phyloP scores from a whole-genome alignment of 2,113 vertebrate genomes.

The Irena cyanogastra region DNA sequence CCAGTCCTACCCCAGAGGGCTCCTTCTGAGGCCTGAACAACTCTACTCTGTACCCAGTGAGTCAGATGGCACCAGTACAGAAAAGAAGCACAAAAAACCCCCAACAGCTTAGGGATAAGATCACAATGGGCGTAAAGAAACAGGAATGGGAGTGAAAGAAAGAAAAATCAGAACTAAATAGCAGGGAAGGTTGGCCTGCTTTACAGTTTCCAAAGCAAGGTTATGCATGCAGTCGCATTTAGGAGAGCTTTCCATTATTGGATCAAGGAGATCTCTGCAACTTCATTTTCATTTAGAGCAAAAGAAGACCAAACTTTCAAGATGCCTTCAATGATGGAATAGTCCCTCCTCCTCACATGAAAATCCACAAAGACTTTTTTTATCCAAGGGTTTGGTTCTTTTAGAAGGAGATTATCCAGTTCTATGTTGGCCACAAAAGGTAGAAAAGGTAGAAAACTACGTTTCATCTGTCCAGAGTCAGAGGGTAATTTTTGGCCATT shows the following conservation, averaged over 20 bases:
- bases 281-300: neutral
- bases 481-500: neutral
- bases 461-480: neutral
- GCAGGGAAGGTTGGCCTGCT: neutral
- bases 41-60: neutral
- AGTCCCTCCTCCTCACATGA: neutral
- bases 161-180: neutral
- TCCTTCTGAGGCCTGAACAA: constrained; percentile 4
- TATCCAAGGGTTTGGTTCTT: neutral
- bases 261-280: neutral
- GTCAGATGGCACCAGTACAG: neutral
- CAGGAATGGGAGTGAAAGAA: neutral
- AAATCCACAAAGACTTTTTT: neutral
- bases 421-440: neutral
- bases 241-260: neutral
- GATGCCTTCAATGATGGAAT: neutral
- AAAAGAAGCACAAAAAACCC: neutral
- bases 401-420: neutral
- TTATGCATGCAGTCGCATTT: neutral
- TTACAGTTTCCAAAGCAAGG: neutral
- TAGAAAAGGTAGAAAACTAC: neutral
- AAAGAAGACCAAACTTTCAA: neutral
- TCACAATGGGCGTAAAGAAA: neutral
- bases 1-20: constrained; percentile 7
- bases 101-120: neutral